Evolutionary conservation across 1,140 invertebrate genomes (phyloP).

Genomic region (Papilio xuthus): DNA sequence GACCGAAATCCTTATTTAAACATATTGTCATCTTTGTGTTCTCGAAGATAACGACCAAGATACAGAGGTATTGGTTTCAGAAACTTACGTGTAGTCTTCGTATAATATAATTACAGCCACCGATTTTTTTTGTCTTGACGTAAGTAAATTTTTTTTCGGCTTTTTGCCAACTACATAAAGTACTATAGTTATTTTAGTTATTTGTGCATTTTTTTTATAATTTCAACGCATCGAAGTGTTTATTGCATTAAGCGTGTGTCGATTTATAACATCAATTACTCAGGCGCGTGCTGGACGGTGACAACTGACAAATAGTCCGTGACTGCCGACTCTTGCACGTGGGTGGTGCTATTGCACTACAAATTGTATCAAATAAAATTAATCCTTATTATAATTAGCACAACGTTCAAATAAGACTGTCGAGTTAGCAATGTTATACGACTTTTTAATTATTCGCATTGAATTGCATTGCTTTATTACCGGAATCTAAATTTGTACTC

Average conservation of each 20-base stretch:
- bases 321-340: conserved; percentile 68
- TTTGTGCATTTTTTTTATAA: conserved; percentile 50
- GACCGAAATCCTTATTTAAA: too few relatives aligned
- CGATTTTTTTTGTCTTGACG: too few relatives aligned
- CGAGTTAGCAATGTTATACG: neutral
- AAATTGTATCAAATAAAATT: neutral
- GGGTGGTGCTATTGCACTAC: conserved; percentile 54
- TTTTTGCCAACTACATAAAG: too few relatives aligned
- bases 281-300: conserved; percentile 66
- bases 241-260: conserved; percentile 65
- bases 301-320: conserved; percentile 71
- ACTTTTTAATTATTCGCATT: neutral
- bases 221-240: conserved; percentile 54
- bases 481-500: conserved; percentile 25
- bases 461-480: conserved; percentile 22
- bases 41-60: too few relatives aligned
- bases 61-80: too few relatives aligned
- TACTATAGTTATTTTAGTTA: neutral
- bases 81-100: too few relatives aligned
- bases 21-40: too few relatives aligned
- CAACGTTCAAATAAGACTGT: neutral
- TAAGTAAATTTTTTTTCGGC: too few relatives aligned
- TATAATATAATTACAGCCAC: too few relatives aligned
- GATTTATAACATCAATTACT: conserved; percentile 78
- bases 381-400: neutral